Evolutionary conservation across 1,140 invertebrate species (phyloP).

Genomic region (Steinernema feltiae): DNA sequence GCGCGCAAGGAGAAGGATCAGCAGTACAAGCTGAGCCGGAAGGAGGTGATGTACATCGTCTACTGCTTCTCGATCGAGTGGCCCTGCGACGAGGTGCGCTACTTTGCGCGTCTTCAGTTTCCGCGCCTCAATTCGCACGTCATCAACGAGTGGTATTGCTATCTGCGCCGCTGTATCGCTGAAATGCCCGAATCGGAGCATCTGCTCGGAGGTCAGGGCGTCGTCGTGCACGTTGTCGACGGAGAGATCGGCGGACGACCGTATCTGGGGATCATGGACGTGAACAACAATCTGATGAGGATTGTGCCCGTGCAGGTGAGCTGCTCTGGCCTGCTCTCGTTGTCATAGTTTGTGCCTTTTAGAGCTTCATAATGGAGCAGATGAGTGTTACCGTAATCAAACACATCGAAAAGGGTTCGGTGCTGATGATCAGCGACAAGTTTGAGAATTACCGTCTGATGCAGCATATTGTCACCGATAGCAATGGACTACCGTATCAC

Average conservation of each 20-base stretch:
- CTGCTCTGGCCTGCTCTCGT: not conserved
- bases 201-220: not conserved
- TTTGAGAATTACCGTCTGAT: not conserved
- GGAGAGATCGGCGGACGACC: not conserved
- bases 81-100: not conserved
- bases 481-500: not conserved
- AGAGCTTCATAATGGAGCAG: not conserved
- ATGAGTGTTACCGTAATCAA: not conserved
- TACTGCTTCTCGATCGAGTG: conserved; percentile 1
- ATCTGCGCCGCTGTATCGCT: not conserved
- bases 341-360: not conserved
- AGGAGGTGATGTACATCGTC: not conserved
- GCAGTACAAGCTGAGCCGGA: not conserved
- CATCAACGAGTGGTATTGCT: not conserved
- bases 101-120: not conserved
- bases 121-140: not conserved
- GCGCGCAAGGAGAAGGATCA: not conserved
- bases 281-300: not conserved
- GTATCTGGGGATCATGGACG: not conserved
- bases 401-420: not conserved
- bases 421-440: not conserved
- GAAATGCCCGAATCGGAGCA: not conserved
- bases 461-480: not conserved
- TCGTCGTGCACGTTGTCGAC: not conserved
- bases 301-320: not conserved